Percentiles rank a stretch among this genome's conserved stretches.
Evolutionary conservation across 1,140 invertebrate species (phyloP).

Genomic region (Epicauta chinensis): DNA sequence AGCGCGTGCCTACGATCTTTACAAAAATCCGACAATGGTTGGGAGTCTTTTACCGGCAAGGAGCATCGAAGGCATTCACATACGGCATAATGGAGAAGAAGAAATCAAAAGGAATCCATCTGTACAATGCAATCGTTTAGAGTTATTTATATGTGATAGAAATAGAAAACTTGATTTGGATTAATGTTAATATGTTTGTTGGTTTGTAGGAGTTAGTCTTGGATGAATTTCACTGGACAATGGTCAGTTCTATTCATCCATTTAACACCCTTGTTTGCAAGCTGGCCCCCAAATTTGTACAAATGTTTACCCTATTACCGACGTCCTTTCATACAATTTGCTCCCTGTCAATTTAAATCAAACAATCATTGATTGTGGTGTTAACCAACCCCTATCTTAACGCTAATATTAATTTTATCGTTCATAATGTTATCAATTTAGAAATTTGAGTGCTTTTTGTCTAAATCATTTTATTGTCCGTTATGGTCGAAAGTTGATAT

Average conservation of each 20-base stretch:
- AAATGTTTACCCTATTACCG: conserved; percentile 23
- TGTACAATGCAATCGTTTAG: background rate
- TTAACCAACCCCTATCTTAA: no score
- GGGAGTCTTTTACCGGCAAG: conserved; percentile 9
- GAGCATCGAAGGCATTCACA: conserved; percentile 9
- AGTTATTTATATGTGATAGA: background rate
- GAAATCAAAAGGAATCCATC: background rate
- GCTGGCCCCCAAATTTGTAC: conserved; percentile 21
- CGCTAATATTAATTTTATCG: no score
- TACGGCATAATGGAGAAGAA: conserved; percentile 3
- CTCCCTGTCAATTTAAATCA: conserved; percentile 6
- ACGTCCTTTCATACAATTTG: conserved; percentile 11
- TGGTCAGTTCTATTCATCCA: conserved; percentile 18
- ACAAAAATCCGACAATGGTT: conserved; percentile 16
- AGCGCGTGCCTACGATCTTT: conserved; percentile 19
- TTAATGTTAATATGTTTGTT: no score
- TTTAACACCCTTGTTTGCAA: conserved; percentile 29
- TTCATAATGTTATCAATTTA: no score
- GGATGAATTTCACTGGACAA: conserved; percentile 12
- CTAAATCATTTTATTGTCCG: no score
- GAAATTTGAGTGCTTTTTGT: no score
- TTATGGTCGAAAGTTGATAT: no score
- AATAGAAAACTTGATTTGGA: no score
- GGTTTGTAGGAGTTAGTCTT: no score
- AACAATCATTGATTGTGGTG: no score